Percentiles rank a stretch among this genome's conserved stretches.
These are phyloP conservation scores for Percina caprodes DNA, from an alignment of 2,113 vertebrate species.

Conservation along the genomic window DNA sequence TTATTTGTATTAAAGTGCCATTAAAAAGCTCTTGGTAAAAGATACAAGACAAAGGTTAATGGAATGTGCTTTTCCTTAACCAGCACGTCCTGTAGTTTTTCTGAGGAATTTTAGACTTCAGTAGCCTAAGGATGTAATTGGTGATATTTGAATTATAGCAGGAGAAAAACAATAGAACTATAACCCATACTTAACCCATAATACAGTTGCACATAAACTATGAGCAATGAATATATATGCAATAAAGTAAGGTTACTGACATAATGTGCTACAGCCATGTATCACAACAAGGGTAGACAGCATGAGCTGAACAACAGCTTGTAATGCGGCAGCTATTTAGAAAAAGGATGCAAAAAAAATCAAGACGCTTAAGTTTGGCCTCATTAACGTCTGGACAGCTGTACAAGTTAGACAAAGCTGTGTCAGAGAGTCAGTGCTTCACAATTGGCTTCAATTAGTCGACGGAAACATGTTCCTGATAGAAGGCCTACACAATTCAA, in stretches of 20 bases:
- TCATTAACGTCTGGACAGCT: slow-evolving; percentile 53
- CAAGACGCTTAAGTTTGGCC: slow-evolving; percentile 51
- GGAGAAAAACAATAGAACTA: background rate
- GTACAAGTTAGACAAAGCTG: slow-evolving; percentile 46
- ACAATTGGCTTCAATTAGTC: slow-evolving; percentile 63
- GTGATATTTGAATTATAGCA: background rate
- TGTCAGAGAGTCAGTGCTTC: slow-evolving; percentile 28
- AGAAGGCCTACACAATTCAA: slow-evolving; percentile 46
- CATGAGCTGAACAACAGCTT: slow-evolving; percentile 32
- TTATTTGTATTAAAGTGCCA: no score
- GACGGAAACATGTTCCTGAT: slow-evolving; percentile 56
- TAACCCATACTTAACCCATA: no score
- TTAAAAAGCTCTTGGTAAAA: no score
- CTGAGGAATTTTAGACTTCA: background rate
- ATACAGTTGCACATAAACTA: slow-evolving; percentile 21
- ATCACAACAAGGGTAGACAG: slow-evolving; percentile 4
- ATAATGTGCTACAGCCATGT: slow-evolving; percentile 3
- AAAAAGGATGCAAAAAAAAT: slow-evolving; percentile 41
- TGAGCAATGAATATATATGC: slow-evolving; percentile 10
- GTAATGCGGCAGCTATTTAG: slow-evolving; percentile 51
- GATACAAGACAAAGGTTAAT: background rate
- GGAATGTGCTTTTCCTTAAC: background rate
- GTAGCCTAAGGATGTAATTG: background rate
- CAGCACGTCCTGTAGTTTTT: background rate
- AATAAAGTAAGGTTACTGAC: background rate